Evolutionary conservation across 2,888 invertebrate species (phyloP), one percentile per base, ranked within the genome.

Genomic region (Eupithecia pulchellata): DNA sequence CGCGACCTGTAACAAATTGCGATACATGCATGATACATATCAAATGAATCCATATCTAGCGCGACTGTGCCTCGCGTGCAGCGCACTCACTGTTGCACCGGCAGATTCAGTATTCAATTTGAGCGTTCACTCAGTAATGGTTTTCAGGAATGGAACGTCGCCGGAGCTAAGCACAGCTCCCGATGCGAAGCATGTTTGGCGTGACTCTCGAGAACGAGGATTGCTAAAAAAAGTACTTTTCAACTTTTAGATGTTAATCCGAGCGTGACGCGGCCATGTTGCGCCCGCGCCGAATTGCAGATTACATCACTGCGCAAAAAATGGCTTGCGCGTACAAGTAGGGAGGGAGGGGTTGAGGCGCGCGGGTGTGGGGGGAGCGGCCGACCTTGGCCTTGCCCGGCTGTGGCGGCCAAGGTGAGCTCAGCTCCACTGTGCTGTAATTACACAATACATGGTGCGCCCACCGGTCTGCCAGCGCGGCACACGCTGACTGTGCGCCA

Each of bases 231-330:
- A 74, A 30, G 68, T 62, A 42, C 17, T 68, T 47, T 69, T 73
- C 34, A 32, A 55, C 74, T 76, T 75, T 75, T 70, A 64, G 74
- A 75, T 78, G 77, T 74, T 77, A 74, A 78, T 76, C 75, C 77
- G 78, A 78, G 82, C 77, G 75, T 75, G 76, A 74, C 72, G 77
- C 86, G 82, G 91, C 91, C 90, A 91, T 89, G 89, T 89, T 90
- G 91, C 90, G 87, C 89, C 86, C 86, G 87, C 90, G 91, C 91
- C 91, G 89, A 93, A 92, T 89, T 90, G 89, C 86, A 84, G 89
- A 91, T 93, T 93, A 93, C 92, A 93, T 93, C 93, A 93, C 87
- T 87, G 87, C 85, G 89, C 91, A 92, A 93, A 93, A 93, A 91
- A 89, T 84, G 82, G 87, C 85, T 86, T 88, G 89, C 89, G 86